These are phyloP conservation scores for Balanococcus diminutus DNA, from an alignment of 2,888 invertebrate genomes.

Conservation along the genomic window DNA sequence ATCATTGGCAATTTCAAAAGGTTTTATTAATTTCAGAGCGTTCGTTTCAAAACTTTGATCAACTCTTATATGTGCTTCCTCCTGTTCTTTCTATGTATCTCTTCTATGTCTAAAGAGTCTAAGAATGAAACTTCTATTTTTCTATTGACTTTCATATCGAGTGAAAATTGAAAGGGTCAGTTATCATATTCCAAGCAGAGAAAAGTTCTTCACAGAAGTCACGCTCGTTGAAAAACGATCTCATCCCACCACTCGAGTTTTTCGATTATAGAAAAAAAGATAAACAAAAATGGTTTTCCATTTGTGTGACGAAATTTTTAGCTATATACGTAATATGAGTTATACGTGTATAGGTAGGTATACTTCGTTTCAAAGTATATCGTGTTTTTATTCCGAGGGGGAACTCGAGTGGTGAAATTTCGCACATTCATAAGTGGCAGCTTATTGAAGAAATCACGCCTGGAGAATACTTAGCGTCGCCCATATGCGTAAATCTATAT, in stretches of 20 bases:
- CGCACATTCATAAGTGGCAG: constrained; percentile 6
- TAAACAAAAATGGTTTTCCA: not conserved
- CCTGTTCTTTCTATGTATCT: too few species aligned
- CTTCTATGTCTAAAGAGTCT: too few species aligned
- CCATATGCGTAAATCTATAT: constrained; percentile 9
- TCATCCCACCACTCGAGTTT: not conserved
- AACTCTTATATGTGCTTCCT: too few species aligned
- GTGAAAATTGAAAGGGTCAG: not conserved
- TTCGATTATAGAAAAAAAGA: not conserved
- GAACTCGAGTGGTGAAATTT: not conserved
- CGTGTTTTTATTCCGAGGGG: not conserved
- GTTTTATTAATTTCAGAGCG: too few species aligned
- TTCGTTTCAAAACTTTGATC: too few species aligned
- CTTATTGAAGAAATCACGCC: not conserved
- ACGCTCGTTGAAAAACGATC: not conserved
- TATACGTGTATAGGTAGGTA: not conserved
- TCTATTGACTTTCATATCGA: not conserved
- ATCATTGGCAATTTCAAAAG: too few species aligned
- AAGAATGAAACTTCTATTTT: too few species aligned
- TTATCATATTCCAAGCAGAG: not conserved
- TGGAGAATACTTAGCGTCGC: not conserved
- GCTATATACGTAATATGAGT: not conserved
- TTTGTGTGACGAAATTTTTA: not conserved
- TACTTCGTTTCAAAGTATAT: too few species aligned
- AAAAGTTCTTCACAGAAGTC: not conserved